Base-by-base conservation (phyloP, 2,113 vertebrate species). In the Seriola aureovittata region DNA sequence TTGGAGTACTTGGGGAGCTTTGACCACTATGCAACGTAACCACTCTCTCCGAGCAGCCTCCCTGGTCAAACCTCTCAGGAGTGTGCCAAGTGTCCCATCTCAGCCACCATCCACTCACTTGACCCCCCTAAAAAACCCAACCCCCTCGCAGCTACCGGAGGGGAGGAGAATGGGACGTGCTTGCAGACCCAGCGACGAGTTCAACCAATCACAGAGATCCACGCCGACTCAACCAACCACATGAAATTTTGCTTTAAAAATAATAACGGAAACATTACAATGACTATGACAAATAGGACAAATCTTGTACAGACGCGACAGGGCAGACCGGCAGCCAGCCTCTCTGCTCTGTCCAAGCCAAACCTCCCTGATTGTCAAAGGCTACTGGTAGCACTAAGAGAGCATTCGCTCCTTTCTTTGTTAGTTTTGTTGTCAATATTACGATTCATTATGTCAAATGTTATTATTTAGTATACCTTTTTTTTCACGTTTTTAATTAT, bases 11-110 rank as follows among this genome's bases (percentile, higher is more conserved):
- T 99, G 85, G 98, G 98, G 92, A 99, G 98, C 96, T 99, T 99
- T 38, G 98, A 99, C 96, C 98, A 99, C 97, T 99, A 99, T 99
- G 98, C 98, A 99, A 99, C 98, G 96, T 99, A 99, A 98, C 92
- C 92, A 92, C 93, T 89, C 80, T 76, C 83, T 80, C 78, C 78
- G 57, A 88, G 71, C 89, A 89, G 75, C 91, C 77, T 76, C 67
- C 89, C 88, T 66, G 91, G 91, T 91, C 87, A 85, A 48, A 91
- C 90, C 93, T 91, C 93, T 94, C 94, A 95, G 94, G 94, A 94
- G 94, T 87, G 91, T 94, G 93, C 91, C 93, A 95, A 94, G 92
- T 93, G 93, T 93, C 94, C 95, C 96, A 96, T 96, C 94, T 96
- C 96, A 97, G 96, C 96, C 95, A 94, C 95, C 92, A 96, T 95